phyloP scores from a whole-genome alignment of 2,888 invertebrate species.

The Baronia brevicornis region DNA sequence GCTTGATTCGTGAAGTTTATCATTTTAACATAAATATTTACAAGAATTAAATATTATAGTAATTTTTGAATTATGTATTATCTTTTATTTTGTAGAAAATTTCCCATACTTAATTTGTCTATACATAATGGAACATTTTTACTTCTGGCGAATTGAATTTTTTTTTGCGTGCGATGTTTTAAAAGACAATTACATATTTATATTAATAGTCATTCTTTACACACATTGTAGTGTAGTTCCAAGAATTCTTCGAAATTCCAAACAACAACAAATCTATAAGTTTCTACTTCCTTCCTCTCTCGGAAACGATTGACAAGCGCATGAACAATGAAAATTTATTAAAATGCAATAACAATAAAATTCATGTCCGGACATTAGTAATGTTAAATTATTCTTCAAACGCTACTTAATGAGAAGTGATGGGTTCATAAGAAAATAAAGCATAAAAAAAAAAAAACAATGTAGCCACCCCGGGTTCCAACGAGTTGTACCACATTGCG shows the following conservation, averaged over 20 bases:
- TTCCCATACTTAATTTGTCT: too few species aligned
- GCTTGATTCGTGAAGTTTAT: too few species aligned
- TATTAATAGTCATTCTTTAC: too few species aligned
- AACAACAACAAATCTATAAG: conserved; percentile 38
- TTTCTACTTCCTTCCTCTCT: conserved; percentile 61
- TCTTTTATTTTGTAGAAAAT: too few species aligned
- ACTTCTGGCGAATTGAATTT: too few species aligned
- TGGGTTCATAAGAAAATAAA: conserved; percentile 73
- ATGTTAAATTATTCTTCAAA: conserved; percentile 74
- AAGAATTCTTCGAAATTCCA: conserved; percentile 13
- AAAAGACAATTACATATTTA: too few species aligned
- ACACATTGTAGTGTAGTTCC: conserved; percentile 3
- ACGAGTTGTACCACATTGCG: conserved; percentile 43
- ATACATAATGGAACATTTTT: too few species aligned
- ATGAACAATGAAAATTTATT: conserved; percentile 69
- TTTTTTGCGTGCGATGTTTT: too few species aligned
- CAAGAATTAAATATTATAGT: too few species aligned
- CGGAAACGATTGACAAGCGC: conserved; percentile 51
- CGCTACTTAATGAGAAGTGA: conserved; percentile 75
- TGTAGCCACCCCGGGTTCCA: conserved; percentile 50
- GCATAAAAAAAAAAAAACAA: conserved; percentile 59
- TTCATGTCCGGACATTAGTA: conserved; percentile 71
- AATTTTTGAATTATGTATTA: too few species aligned
- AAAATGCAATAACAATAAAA: conserved; percentile 76
- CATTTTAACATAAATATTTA: too few species aligned